Evolutionary conservation across 2,113 vertebrate genomes (phyloP), one percentile per base, ranked within the genome.

Genomic region (Megaleporinus macrocephalus): DNA sequence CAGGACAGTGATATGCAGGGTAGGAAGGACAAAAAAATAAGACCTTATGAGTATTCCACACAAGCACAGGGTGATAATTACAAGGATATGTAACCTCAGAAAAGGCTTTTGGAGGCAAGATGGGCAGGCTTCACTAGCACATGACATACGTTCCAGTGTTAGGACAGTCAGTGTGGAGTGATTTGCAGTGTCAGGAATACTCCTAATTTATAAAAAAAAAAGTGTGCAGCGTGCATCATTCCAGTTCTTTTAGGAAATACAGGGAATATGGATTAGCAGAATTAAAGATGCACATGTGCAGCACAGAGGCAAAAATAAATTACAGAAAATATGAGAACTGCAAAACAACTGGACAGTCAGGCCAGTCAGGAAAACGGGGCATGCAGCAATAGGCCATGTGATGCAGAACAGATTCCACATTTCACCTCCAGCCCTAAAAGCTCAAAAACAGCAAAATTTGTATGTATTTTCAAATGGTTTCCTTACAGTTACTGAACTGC

Each of bases 341-440:
- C 29, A 36, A 22, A 22, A 44, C 20, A 68, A 22, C 20, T 20
- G 20, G n/a, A n/a, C 20, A 10, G 30, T 16, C 27, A 66, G 65
- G 16, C 20, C 2, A 12, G n/a, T 69, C 30, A 41, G 53, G 53
- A 4, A 30, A 24, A 18, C 5, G 41, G n/a, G 71, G 22, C 44
- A 66, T 51, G 47, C 11, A 36, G 53, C 24, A 49, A 24, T 24
- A 26, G 41, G 33, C 29, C 29, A 74, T 22, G 29, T 65, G 44
- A 81, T 73, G 61, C 68, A 79, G 36, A 79, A 72, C 36, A 80
- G 36, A 61, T 44, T 26, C n/a, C 66, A 69, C 66, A 41, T 22
- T 69, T 69, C 66, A 69, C 66, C 66, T n/a, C 33, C 33, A 41
- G 24, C 66, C 10, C 18, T 11, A 36, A 20, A n/a, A 26, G 30